Base-by-base conservation (phyloP, 1,140 invertebrate species). In the Aricia agestis region DNA sequence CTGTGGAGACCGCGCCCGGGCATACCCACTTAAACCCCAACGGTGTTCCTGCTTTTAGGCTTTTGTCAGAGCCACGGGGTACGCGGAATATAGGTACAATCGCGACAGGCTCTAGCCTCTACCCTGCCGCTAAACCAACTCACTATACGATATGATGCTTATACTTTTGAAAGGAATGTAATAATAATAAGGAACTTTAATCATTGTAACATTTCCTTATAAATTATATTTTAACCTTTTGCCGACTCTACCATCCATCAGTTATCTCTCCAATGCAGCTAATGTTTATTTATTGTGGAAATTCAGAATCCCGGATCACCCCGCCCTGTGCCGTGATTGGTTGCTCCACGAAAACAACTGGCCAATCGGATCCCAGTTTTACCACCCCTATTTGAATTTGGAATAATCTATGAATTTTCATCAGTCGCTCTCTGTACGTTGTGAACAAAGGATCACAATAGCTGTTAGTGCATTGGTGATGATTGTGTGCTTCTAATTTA, bases 311-410 rank as follows among this genome's bases (percentile, higher is more conserved):
- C 11, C 36, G 31, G 4, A 31, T 63, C 10, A 19, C 52, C 32
- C 45, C 79, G 75, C 78, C 77, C 72, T 73, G 17, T 18, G 36
- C 7, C 61, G 13, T 65, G 25, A 81, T 81, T 81, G 79, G 79
- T 65, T 32, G 13, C 61, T 67, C 31, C 11, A 3, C 2, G 25
- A 31, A 68, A 32, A 15, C 57, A 11, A 25, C 58, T 74, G 52
- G 71, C 84, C 83, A 86, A 85, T 82, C 70, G 71, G 65, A 74
- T n/a, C 5, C 19, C 65, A 57, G 32, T 36, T 68, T 65, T 72
- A 45, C 74, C 76, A 77, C 82, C 82, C 79, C 68, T 66, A 84
- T 83, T 77, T 72, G 79, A 85, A 85, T 84, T 83, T 77, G 69
- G 82, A 86, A 81, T 72, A 78, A 63, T 69, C 74, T 72, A 74